These are phyloP conservation scores for Drosophila melanica DNA, from an alignment of 1,140 invertebrate genomes.

Conservation along the genomic window DNA sequence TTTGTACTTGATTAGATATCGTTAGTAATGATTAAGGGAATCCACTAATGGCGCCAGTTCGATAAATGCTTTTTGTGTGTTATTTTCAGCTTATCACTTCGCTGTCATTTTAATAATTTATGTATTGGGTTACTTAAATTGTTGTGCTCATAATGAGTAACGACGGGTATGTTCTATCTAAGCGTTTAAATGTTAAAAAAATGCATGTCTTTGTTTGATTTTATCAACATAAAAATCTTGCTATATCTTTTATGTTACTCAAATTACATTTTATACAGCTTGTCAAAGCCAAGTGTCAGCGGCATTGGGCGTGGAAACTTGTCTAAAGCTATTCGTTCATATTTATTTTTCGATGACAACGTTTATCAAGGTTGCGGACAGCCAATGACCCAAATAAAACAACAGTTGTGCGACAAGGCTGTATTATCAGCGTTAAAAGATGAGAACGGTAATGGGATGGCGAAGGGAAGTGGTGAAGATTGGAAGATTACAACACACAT, in stretches of 20 bases:
- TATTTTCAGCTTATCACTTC: background rate
- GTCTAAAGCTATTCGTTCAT: background rate
- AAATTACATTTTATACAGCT: background rate
- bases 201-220: no score
- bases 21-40: background rate
- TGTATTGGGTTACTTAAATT: background rate
- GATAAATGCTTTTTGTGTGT: background rate
- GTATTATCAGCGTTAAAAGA: background rate
- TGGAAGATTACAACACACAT: background rate
- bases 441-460: background rate
- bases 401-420: background rate
- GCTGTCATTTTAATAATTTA: background rate
- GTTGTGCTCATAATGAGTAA: background rate
- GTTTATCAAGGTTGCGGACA: background rate
- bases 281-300: background rate
- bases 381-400: background rate
- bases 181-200: background rate
- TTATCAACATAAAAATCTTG: background rate
- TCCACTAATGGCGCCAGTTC: conserved; percentile 20
- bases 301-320: background rate
- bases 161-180: background rate
- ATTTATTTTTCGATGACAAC: background rate
- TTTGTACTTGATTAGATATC: no score
- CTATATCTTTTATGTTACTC: background rate
- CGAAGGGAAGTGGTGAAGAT: no score